These are phyloP conservation scores for Cheilosia grossa DNA, from an alignment of 2,888 invertebrate genomes.

Conservation along the genomic window DNA sequence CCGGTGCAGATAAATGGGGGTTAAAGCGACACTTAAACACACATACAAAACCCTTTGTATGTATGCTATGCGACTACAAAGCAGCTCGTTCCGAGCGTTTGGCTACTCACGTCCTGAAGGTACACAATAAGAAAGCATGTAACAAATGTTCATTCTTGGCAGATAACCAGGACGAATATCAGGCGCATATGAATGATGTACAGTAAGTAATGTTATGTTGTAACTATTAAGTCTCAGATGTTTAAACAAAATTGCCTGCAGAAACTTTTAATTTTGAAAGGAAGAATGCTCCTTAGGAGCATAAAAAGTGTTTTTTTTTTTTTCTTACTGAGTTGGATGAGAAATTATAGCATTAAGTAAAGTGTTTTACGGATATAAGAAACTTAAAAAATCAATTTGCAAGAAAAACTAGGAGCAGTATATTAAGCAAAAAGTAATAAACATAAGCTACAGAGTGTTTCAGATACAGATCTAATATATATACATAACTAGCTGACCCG, in stretches of 20 bases:
- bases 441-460: too few relatives aligned
- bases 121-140: constrained; percentile 95
- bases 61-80: constrained; percentile 96
- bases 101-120: constrained; percentile 94
- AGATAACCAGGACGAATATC: constrained; percentile 91
- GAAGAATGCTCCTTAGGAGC: neutral
- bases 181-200: constrained; percentile 90
- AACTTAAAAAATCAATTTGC: neutral
- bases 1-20: constrained; percentile 97
- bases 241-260: neutral
- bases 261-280: neutral
- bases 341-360: neutral
- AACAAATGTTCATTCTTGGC: constrained; percentile 94
- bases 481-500: too few relatives aligned
- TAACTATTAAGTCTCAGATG: neutral
- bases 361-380: too few relatives aligned
- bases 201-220: constrained; percentile 85
- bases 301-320: neutral
- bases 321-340: constrained; percentile 5
- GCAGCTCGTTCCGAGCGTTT: constrained; percentile 95
- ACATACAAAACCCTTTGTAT: constrained; percentile 95
- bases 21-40: constrained; percentile 96
- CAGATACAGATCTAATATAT: too few relatives aligned
- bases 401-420: neutral
- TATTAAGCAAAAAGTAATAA: too few relatives aligned